Base-by-base conservation (phyloP, 2,113 vertebrate species). In the Phyllostomus hastatus region DNA sequence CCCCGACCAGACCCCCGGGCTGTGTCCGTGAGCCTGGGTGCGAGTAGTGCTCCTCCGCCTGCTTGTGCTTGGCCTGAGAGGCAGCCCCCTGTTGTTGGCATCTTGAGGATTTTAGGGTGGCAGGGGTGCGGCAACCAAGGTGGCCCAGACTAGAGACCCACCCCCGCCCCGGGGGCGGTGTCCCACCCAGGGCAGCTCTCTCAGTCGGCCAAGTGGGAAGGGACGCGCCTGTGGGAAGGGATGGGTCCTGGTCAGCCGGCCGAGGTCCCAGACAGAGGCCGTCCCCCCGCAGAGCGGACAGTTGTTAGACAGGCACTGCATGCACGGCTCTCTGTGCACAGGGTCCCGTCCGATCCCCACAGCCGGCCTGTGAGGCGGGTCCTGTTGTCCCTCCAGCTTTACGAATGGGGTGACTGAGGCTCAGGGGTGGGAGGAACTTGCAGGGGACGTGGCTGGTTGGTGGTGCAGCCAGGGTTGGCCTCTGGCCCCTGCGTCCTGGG, bases 61-160 rank as follows among this genome's bases (percentile, higher is more conserved):
- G 73, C 17, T 28, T 66, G 64, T 59, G 64, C 3, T 88, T 73
- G n/a, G 64, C 20, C 22, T 9, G 6, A 52, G 17, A 20, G 66
- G 43, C 26, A 22, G 22, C 54, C 35, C 8, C 67, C 16, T 54
- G 61, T 61, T 33, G 24, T 43, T 76, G 67, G 54, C 31, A 4
- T 54, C 33, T 17, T 72, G 46, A 69, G 26, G 54, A 67, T 52
- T n/a, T 72, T 35, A 50, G 46, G 50, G 20, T 87, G 12, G 22
- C 4, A 64, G 16, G 54, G 5, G 24, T 10, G 11, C 2, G 2
- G 1, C 19, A 10, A 0, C 46, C 7, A 3, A 35, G 9, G 54
- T 48, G 83, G 10, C 46, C 31, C 43, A 38, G 22, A 75, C 46
- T 46, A 20, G 46, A 46, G 50, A 89, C 20, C 52, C 28, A 33